These are phyloP conservation scores for Pollenia griseotomentosa DNA, from an alignment of 2,888 invertebrate species.

Conservation along the genomic window DNA sequence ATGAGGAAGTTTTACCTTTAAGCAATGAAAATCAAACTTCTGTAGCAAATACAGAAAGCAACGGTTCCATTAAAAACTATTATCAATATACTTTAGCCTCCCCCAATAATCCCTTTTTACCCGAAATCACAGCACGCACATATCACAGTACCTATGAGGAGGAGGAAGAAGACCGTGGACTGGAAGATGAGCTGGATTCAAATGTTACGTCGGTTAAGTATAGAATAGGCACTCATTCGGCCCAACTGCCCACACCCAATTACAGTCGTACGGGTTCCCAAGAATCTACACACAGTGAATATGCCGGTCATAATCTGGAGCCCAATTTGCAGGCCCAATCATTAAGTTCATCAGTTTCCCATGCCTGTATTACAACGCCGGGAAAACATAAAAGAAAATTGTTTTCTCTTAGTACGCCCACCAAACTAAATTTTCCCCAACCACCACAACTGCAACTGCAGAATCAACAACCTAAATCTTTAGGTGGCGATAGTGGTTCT, in stretches of 20 bases:
- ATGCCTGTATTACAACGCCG: constrained; percentile 77
- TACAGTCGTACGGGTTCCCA: constrained; percentile 81
- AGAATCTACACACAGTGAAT: constrained; percentile 80
- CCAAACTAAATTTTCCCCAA: constrained; percentile 76
- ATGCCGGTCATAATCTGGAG: constrained; percentile 62
- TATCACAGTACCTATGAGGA: constrained; percentile 81
- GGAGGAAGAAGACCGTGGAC: constrained; percentile 73
- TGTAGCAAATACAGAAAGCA: constrained; percentile 75
- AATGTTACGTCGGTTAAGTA: constrained; percentile 79
- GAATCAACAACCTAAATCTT: constrained; percentile 38
- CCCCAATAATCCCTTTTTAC: constrained; percentile 83
- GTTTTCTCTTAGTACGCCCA: constrained; percentile 81
- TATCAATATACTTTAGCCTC: constrained; percentile 83
- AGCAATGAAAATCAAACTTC: constrained; percentile 76
- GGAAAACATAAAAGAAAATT: constrained; percentile 81
- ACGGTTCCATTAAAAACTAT: constrained; percentile 76
- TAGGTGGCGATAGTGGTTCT: constrained; percentile 36
- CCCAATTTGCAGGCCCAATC: constrained; percentile 19
- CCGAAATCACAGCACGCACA: constrained; percentile 83
- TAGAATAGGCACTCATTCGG: constrained; percentile 76
- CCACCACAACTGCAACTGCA: constrained; percentile 59
- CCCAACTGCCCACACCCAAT: constrained; percentile 79
- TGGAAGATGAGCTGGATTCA: constrained; percentile 78
- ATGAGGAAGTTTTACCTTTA: constrained; percentile 72
- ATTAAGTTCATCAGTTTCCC: constrained; percentile 21